Base-by-base conservation (phyloP, 2,888 invertebrate genomes). In the Xanthorhoe spadicearia region DNA sequence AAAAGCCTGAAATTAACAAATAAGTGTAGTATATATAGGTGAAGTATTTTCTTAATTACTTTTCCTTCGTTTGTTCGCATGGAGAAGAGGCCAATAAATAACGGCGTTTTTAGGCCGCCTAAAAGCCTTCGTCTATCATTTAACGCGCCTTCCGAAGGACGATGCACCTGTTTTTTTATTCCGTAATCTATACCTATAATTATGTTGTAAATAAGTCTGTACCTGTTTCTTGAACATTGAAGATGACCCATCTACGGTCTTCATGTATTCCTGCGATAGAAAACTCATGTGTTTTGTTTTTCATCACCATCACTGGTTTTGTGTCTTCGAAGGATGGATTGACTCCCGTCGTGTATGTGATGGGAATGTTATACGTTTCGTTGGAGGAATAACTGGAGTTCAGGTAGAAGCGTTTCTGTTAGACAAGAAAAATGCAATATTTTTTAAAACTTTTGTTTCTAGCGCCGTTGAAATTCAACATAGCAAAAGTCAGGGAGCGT, bases 181-280 rank as follows among this genome's bases (percentile, higher is more conserved):
- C n/a, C n/a, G n/a, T n/a, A n/a, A n/a, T n/a, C n/a, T n/a, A n/a
- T n/a, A n/a, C n/a, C n/a, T n/a, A n/a, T n/a, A n/a, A n/a, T n/a
- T n/a, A n/a, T n/a, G n/a, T n/a, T n/a, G n/a, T n/a, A 35, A 35
- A 35, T 9, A 35, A 35, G 35, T 10, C 54, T 80, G n/a, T 77
- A 94, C 95, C 95, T 68, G 94, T 94, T 81, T 94, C 94, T 76
- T 95, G 94, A 10, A 95, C 66, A 75, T 96, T 96, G 28, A 95
- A 89, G 52, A 95, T 88, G 0, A 95, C 82, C 95, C 95, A 95
- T 51, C 88, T 86, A 32, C 86, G 82, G 17, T 77, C 73, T 10
- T 79, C 70, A 18, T 74, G 80, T n/a, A 88, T 80, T 57, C 84
- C 81, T 0, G 79, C 69, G 6, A 89, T 71, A 2, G 74, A 74